Evolutionary conservation across 1,140 invertebrate species (phyloP).

Genomic region (Drosophila oshimai): DNA sequence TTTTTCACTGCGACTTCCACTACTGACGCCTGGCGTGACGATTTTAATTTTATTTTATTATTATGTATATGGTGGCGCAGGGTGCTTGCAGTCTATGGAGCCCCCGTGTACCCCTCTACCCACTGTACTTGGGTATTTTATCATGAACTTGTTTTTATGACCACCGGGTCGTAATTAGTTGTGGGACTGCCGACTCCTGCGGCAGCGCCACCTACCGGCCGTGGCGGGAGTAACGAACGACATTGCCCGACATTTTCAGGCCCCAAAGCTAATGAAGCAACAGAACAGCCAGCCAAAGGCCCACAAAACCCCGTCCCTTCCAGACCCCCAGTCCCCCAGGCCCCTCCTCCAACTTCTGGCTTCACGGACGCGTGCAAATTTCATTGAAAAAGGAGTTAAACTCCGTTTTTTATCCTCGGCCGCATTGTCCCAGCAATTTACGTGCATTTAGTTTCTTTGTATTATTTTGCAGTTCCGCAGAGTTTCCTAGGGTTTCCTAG

Average conservation of each 20-base stretch:
- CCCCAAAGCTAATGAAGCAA: conserved; percentile 63
- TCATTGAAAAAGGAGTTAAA: conserved; percentile 61
- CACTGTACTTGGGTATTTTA: conserved; percentile 30
- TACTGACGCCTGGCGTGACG: conserved; percentile 80
- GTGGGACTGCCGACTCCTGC: conserved; percentile 33
- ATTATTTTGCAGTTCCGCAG: conserved; percentile 25
- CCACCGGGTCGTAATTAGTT: conserved; percentile 60
- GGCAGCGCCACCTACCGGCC: conserved; percentile 60
- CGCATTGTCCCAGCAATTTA: conserved; percentile 58
- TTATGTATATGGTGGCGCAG: conserved; percentile 69
- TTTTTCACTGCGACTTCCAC: conserved; percentile 23
- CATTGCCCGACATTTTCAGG: conserved; percentile 72
- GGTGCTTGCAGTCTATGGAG: conserved; percentile 44
- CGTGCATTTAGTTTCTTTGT: conserved; percentile 40
- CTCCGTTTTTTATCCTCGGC: conserved; percentile 12
- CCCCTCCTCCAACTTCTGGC: background rate
- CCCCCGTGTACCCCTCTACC: background rate
- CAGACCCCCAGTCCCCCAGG: conserved; percentile 16
- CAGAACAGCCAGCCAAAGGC: too few relatives aligned
- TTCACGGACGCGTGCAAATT: conserved; percentile 74
- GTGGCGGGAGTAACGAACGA: conserved; percentile 73
- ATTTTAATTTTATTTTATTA: conserved; percentile 75
- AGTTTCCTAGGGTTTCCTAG: background rate
- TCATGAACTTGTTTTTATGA: conserved; percentile 45
- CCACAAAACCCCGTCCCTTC: background rate